Conservation (phyloP, 2,113 vertebrate genomes). For the Microcebus tavaratra region DNA sequence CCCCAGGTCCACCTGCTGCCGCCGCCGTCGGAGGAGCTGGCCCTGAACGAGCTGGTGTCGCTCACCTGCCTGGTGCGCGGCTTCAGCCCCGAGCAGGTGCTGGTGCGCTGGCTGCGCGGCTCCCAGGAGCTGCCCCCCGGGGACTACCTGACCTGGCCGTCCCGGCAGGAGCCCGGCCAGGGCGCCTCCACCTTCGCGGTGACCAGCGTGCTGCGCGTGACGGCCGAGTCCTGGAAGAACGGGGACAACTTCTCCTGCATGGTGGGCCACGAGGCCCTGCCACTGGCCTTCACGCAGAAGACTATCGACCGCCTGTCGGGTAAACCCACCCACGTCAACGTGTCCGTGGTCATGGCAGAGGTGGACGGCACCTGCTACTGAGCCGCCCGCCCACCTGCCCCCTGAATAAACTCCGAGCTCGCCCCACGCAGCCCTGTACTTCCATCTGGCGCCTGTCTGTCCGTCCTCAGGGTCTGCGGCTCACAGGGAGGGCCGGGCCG, state of each 20-base stretch:
- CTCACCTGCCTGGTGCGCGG: constrained; percentile 62
- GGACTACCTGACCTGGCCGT: neutral
- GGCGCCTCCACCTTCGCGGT: fast-evolving
- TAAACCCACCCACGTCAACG: constrained; percentile 79
- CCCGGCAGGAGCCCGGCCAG: neutral
- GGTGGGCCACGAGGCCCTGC: constrained; percentile 70
- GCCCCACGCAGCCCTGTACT: constrained; percentile 4
- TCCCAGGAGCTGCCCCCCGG: fast-evolving
- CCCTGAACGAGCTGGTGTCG: constrained; percentile 53
- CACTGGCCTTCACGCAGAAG: constrained; percentile 66
- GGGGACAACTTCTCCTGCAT: constrained; percentile 67
- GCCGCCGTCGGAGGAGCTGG: constrained; percentile 71
- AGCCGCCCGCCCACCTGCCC: neutral
- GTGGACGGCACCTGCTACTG: constrained; percentile 67
- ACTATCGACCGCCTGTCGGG: constrained; percentile 72
- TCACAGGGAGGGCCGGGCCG: too few species aligned
- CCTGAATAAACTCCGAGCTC: constrained; percentile 68
- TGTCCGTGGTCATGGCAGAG: constrained; percentile 75
- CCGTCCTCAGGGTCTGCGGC: neutral
- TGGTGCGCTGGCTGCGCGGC: constrained; percentile 64
- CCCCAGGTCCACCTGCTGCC: constrained; percentile 73
- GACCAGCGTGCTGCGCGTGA: constrained; percentile 59
- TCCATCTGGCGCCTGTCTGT: neutral
- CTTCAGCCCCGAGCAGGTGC: neutral
- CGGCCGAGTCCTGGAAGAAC: neutral